Percentiles rank a stretch among this genome's conserved stretches.
Evolutionary conservation across 2,113 vertebrate species (phyloP).

Genomic region (Melierax canorus): DNA sequence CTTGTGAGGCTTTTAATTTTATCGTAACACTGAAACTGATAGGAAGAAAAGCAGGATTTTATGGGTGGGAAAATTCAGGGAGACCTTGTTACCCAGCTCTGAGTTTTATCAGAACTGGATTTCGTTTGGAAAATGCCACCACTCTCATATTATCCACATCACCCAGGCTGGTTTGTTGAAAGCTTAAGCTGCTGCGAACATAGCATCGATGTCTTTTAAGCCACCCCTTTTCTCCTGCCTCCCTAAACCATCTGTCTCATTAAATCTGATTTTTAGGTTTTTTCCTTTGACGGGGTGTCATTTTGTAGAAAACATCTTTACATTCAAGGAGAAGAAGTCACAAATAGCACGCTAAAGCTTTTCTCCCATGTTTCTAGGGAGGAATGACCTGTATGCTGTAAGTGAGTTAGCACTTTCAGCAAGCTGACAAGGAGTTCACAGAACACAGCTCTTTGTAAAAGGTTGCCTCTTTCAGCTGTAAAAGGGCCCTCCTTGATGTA

Average conservation of each 20-base stretch:
- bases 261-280: background rate
- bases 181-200: background rate
- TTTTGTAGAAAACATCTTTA: background rate
- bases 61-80: background rate
- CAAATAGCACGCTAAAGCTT: background rate
- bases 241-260: background rate
- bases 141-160: background rate
- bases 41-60: background rate
- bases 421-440: slow-evolving; percentile 20
- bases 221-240: background rate
- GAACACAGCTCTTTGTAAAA: slow-evolving; percentile 16
- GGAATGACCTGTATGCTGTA: background rate
- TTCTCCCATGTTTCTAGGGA: background rate
- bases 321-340: background rate
- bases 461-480: slow-evolving; percentile 8
- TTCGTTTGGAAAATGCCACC: background rate
- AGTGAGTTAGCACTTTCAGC: slow-evolving; percentile 52
- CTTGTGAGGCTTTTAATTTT: background rate
- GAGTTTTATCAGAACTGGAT: background rate
- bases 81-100: background rate
- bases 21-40: background rate
- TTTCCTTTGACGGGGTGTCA: background rate
- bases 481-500: slow-evolving; percentile 22
- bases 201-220: background rate
- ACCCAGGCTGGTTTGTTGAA: background rate